Base-by-base conservation (phyloP, 2,113 vertebrate species). In the Origma solitaria region DNA sequence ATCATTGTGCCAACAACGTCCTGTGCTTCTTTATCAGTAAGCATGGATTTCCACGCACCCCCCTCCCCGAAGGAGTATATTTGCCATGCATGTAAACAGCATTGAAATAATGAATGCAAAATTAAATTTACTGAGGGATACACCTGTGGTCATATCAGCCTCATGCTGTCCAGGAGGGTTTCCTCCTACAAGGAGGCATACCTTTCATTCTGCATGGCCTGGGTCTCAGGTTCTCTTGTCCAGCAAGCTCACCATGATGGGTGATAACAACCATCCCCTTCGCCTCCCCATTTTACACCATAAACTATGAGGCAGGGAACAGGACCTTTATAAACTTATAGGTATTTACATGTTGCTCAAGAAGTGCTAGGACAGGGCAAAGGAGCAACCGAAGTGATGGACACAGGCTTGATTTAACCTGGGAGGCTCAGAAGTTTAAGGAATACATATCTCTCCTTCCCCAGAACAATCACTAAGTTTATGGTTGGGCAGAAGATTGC, bases 1-100 rank as follows among this genome's bases (percentile, higher is more conserved):
- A 90, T 77, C 56, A 42, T 77, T 92, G 38, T 62, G 20, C 79
- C 90, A 90, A 73, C 78, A 82, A 58, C 25, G 17, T 31, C 91
- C 86, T 66, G 49, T 94, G 66, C 53, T 82, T 44, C 35, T 73
- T 86, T 95, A 92, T 87, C 78, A 89, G 73, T 66, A 81, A 80
- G 28, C 45, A 49, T 20, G 17, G 71, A 91, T 42, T 84, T 7
- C 5, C 11, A 35, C 16, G 33, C 40, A 11, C 35, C 38, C 35
- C 40, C 10, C 35, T 35, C 85, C 58, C 79, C 61, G 25, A 78
- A 40, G 49, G 60, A 93, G 75, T 56, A 71, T 37, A 84, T 69
- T 92, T 95, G 53, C 45, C 28, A 54, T 6, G 7, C 60, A 64
- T 4, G 68, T 88, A 88, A 88, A 83, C 25, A 83, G 18, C 3